Base-by-base conservation (phyloP, 2,113 vertebrate genomes). In the Trematomus loennbergii region DNA sequence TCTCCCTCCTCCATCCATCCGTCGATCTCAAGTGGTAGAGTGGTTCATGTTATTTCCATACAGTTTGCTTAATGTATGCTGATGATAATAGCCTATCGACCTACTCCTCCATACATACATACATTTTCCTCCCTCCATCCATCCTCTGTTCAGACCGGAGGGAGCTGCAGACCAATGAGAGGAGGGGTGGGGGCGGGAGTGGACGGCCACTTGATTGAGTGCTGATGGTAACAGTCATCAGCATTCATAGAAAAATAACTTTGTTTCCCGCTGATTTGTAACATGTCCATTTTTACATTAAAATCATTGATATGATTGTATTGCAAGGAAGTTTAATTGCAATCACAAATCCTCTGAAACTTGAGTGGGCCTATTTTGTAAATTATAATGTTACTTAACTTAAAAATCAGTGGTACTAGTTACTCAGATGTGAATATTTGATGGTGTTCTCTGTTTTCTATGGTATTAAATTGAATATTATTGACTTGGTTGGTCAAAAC, bases 51-150 rank as follows among this genome's bases (percentile, higher is more conserved):
- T 46, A 88, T 93, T 91, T 92, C 86, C 86, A 90, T 91, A 73
- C 75, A 78, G 68, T 86, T 84, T 87, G 81, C 69, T 79, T 88
- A 89, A 91, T 91, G 84, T 89, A 89, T 91, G 89, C 83, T 87
- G 86, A 88, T 87, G 86, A 92, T 93, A 90, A 92, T 87, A 87
- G 85, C 85, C 86, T 82, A 90, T 92, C 86, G 86, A 91, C 88
- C 79, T 54, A 85, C 90, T 90, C 87, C 88, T 88, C 81, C 80
- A 80, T 70, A 79, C 71, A 73, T 72, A 59, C 80, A 80, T 88
- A 64, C 68, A 81, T 89, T 87, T 87, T 74, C 45, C 45, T 71
- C 72, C 10, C 17, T 79, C 50, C 65, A 25, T 86, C 66, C 70
- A 20, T 81, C 78, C 60, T 62, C 58, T 79, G 72, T 65, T 84